Conservation (phyloP, 2,888 invertebrate genomes). For the Diplolepis rosae region DNA sequence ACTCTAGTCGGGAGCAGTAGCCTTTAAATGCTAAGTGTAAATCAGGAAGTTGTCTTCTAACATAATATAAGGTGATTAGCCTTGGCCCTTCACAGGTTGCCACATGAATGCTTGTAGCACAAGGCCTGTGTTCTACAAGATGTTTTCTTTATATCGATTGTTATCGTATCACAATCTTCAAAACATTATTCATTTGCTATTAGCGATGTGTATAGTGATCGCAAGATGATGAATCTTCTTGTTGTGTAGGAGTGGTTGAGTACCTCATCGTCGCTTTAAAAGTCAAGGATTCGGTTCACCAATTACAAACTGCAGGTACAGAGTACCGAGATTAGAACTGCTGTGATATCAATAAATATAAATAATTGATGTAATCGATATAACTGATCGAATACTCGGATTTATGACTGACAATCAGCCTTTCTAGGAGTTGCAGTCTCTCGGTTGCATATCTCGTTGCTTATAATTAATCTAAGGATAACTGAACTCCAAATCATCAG, state of each 20-base stretch:
- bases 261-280: constrained; percentile 55
- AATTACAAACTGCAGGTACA: constrained; percentile 19
- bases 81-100: constrained; percentile 11
- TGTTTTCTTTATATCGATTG: constrained; percentile 26
- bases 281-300: constrained; percentile 63
- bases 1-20: constrained; percentile 5
- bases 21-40: constrained; percentile 26
- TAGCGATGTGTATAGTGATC: constrained; percentile 5
- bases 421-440: too few species aligned
- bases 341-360: not conserved
- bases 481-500: too few species aligned
- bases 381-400: not conserved
- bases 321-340: constrained; percentile 5
- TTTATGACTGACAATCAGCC: constrained; percentile 9
- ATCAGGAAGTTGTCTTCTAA: constrained; percentile 18
- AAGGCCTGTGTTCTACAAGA: constrained; percentile 23
- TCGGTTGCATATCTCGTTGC: too few species aligned
- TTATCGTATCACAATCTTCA: constrained; percentile 26
- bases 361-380: too few species aligned
- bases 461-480: too few species aligned
- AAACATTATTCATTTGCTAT: constrained; percentile 14
- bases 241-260: constrained; percentile 57
- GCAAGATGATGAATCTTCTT: constrained; percentile 18
- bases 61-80: constrained; percentile 8
- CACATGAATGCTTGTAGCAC: constrained; percentile 8